Conservation (phyloP, 2,888 invertebrate species). For the Tridacna gigas region DNA sequence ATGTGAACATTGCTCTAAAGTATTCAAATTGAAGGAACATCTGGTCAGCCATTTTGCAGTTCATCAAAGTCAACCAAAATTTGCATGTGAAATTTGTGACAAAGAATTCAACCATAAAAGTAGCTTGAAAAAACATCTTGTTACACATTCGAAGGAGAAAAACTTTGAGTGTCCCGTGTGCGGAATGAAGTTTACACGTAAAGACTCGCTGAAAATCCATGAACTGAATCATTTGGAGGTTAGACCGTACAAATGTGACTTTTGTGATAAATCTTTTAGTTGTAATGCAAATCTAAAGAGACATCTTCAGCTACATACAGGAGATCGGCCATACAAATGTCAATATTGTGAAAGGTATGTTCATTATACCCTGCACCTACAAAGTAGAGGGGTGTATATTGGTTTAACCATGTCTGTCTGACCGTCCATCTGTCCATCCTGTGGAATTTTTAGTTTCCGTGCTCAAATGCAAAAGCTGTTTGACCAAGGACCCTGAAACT, state of each 20-base stretch:
- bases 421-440: no score
- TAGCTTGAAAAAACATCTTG: conserved; percentile 41
- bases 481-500: no score
- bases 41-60: conserved; percentile 46
- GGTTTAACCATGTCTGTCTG: no score
- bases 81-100: conserved; percentile 47
- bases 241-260: conserved; percentile 66
- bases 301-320: conserved; percentile 64
- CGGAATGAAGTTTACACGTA: conserved; percentile 46
- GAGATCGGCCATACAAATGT: conserved; percentile 65
- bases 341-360: conserved; percentile 57
- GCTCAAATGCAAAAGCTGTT: no score
- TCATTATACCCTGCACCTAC: no score
- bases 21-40: conserved; percentile 42
- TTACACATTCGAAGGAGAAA: conserved; percentile 53
- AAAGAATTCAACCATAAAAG: conserved; percentile 48
- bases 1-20: conserved; percentile 52
- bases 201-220: conserved; percentile 54
- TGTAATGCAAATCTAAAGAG: conserved; percentile 63
- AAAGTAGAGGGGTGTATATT: no score
- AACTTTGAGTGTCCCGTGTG: conserved; percentile 52
- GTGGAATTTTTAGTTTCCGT: no score
- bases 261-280: conserved; percentile 65
- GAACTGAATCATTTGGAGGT: conserved; percentile 64
- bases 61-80: conserved; percentile 47